Conservation (phyloP, 1,140 invertebrate genomes). For the Drosophila nasuta region DNA sequence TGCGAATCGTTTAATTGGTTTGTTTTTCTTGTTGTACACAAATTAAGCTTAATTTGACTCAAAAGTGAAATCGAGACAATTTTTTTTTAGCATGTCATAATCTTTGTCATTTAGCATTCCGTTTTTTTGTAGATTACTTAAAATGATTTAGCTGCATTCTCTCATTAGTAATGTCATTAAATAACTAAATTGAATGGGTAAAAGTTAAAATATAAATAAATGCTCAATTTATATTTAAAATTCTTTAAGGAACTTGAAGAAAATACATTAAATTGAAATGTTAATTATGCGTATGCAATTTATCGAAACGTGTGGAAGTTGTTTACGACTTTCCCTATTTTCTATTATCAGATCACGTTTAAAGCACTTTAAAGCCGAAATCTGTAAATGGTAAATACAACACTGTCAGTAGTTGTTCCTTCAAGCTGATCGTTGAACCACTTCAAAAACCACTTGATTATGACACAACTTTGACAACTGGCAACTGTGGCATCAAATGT, state of each 20-base stretch:
- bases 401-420: background rate
- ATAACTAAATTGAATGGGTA: background rate
- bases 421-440: constrained; percentile 9
- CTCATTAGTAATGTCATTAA: background rate
- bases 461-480: constrained; percentile 48
- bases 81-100: background rate
- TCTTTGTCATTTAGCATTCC: background rate
- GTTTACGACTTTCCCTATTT: constrained; percentile 29
- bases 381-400: constrained; percentile 23
- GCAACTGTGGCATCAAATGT: constrained; percentile 22
- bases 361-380: background rate
- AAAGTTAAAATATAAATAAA: background rate
- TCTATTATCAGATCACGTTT: background rate
- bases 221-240: no score
- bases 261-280: background rate
- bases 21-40: constrained; percentile 10
- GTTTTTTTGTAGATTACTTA: background rate
- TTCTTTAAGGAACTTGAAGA: background rate
- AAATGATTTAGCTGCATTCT: background rate
- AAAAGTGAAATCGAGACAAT: constrained; percentile 20
- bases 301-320: background rate
- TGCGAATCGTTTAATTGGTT: constrained; percentile 20
- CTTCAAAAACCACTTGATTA: constrained; percentile 45
- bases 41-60: constrained; percentile 25
- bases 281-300: background rate